A percentile compares a stretch with the other conserved stretches of the same genome.
phyloP scores from a whole-genome alignment of 2,113 vertebrate species.

The Catharus fuscescens region DNA sequence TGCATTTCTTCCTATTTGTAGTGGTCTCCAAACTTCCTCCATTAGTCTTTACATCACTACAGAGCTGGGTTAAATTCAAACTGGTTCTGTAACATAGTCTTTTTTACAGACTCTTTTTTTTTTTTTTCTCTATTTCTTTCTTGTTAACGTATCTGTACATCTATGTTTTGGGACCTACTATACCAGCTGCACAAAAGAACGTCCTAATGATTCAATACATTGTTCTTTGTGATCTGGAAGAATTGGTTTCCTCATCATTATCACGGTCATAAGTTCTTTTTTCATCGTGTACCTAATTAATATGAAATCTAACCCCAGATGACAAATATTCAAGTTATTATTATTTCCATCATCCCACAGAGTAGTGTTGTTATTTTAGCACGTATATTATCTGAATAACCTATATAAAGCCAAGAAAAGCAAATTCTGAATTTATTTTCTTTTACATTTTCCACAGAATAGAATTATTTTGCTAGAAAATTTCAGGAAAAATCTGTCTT shows the following conservation, averaged over 20 bases:
- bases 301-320: neutral
- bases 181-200: neutral
- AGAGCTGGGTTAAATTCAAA: neutral
- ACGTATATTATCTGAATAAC: neutral
- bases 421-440: neutral
- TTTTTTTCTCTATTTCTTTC: neutral
- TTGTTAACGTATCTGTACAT: neutral
- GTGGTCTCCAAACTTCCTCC: neutral
- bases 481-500: neutral
- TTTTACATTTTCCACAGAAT: neutral
- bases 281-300: neutral
- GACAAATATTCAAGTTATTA: neutral
- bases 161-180: neutral
- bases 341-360: neutral
- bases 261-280: neutral
- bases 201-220: neutral
- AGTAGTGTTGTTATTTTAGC: neutral
- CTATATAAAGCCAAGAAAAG: neutral
- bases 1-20: neutral
- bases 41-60: neutral
- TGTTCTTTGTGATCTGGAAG: neutral
- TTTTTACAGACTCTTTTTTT: neutral
- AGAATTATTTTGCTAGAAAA: neutral
- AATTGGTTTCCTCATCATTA: neutral
- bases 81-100: neutral